Evolutionary conservation across 1,140 invertebrate species (phyloP).

Genomic region (Gonatopus flavifemur): DNA sequence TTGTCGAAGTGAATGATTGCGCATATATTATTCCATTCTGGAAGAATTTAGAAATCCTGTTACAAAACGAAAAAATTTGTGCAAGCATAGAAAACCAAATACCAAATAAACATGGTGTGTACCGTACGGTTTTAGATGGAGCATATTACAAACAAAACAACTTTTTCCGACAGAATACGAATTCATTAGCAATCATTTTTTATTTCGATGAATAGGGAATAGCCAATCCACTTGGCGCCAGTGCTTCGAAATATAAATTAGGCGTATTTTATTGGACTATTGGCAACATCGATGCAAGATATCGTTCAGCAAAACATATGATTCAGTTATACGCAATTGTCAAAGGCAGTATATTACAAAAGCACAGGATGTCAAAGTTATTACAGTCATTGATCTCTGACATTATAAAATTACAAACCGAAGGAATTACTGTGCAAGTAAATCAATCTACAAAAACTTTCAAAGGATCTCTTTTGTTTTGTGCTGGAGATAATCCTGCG

Average conservation of each 20-base stretch:
- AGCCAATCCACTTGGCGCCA: slow-evolving; percentile 1
- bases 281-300: slow-evolving; percentile 9
- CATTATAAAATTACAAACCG: slow-evolving; percentile 2
- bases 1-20: no score
- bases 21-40: no score
- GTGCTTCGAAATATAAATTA: slow-evolving; percentile 13
- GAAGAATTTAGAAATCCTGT: no score
- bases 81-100: no score
- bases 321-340: slow-evolving; percentile 6
- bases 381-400: slow-evolving; percentile 4
- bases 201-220: slow-evolving; percentile 24
- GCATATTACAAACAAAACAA: slow-evolving; percentile 16
- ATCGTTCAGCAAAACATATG: slow-evolving; percentile 3
- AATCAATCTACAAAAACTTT: not conserved
- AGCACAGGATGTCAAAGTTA: not conserved
- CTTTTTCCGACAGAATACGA: slow-evolving; percentile 13
- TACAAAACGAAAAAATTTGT: no score
- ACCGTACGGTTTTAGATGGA: no score
- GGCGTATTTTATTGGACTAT: slow-evolving; percentile 16
- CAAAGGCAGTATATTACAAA: slow-evolving; percentile 1
- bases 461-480: slow-evolving; percentile 13
- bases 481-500: slow-evolving; percentile 11
- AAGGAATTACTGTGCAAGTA: slow-evolving; percentile 8
- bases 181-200: slow-evolving; percentile 23
- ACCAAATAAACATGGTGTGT: no score